Base-by-base conservation (phyloP, 2,797 vertebrate species). In the Tokudaia tokunoshimensis region DNA sequence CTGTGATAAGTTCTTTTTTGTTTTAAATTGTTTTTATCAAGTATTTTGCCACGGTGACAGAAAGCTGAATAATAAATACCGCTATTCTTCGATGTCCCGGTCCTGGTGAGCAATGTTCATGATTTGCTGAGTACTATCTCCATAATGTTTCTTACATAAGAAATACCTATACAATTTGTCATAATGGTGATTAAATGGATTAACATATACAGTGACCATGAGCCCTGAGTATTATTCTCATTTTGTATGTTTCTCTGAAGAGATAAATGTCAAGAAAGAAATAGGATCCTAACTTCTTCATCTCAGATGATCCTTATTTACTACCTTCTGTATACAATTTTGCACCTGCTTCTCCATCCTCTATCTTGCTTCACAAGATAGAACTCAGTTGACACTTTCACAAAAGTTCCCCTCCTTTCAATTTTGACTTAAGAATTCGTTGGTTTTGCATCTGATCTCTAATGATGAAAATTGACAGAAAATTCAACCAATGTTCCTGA, bases 381-480 rank as follows among this genome's bases (percentile, higher is more conserved):
- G 63, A 29, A 47, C 34, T 65, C 74, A 22, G 20, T 61, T 81
- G n/a, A 91, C 75, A 92, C 22, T 76, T 78, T 10, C 57, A 91
- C 47, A 82, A 44, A 47, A 10, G 57, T 82, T 78, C 72, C 52
- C 81, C 37, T 65, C 50, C 11, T 87, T 96, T 89, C 37, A 31
- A 61, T 52, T 91, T 90, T 63, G 26, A 5, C 26, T 91, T 80
- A 85, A 81, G 6, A 88, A 15, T 9, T 79, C n/a, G 55, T 0
- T 91, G 67, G 57, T 95, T 91, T 85, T 63, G 6, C 1, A 61
- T 57, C 31, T 75, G 0, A 86, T 61, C 34, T 82, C 95, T 80
- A 83, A 89, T 79, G 61, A 86, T 74, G 19, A 90, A 93, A 80
- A 24, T 24, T 20, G 19, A 90, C 89, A 88, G 19, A 94, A 84